Base-by-base conservation (phyloP, 2,888 invertebrate species). In the Athripsodes cinereus region DNA sequence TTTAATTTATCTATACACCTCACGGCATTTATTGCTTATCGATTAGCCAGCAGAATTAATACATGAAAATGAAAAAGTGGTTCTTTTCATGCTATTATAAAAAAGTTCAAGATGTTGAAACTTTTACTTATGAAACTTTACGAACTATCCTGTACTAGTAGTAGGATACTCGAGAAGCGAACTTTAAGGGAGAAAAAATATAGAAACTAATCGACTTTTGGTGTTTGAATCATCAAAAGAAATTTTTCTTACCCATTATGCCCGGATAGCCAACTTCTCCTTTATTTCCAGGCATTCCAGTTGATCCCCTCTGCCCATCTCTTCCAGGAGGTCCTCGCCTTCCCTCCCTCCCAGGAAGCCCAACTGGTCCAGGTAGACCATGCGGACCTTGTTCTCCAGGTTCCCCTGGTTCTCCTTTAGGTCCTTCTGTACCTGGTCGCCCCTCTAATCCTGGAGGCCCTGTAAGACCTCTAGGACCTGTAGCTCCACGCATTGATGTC, bases 401-500 rank as follows among this genome's bases (percentile, higher is more conserved):
- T 66, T 90, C 90, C 19, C 91, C 91, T 52, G 83, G 82, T 73
- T 90, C 90, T 34, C 91, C 91, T 71, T 90, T 90, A 1, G 78
- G 72, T 0, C 90, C 91, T 67, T 87, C 86, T 0, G 81, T 75
- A 0, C 91, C 91, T 1, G 81, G 73, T 34, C 84, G 83, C 2
- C 91, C 92, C 68, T 87, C 84, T 0, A 86, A 84, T 18, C 93
- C 93, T 0, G 86, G 74, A 1, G 88, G 75, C 10, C 93, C 93
- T 0, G 90, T 89, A 59, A 92, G 73, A 1, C 93, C 93, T 84
- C 87, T 87, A 0, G 93, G 90, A 0, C 93, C 94, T 66, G 88
- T 85, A 1, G 84, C 81, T 2, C 93, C 93, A 68, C 89, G 79
- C 88, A 92, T 89, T 10, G 91, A 84, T 74, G 86, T 81, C 89